Evolutionary conservation across 2,797 vertebrate genomes (phyloP).

Genomic region (Gymnoscopelus braueri): DNA sequence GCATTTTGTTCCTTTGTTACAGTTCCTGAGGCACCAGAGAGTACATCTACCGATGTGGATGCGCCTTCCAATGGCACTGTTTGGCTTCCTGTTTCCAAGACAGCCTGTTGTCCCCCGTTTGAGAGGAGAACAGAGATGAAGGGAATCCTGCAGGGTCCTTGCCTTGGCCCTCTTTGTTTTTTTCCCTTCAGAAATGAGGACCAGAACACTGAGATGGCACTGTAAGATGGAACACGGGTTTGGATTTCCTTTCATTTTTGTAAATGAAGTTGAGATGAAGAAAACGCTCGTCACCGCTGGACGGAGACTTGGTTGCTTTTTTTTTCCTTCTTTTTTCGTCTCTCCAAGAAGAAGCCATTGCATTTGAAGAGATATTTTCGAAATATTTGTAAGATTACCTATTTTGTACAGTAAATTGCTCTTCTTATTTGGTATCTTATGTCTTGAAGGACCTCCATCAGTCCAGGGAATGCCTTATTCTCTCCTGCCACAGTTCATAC

Average conservation of each 20-base stretch:
- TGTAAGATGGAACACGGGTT: slow-evolving; percentile 83
- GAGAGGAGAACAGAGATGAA: slow-evolving; percentile 76
- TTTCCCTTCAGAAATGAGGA: slow-evolving; percentile 37
- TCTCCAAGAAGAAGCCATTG: slow-evolving; percentile 81
- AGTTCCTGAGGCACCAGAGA: slow-evolving; percentile 78
- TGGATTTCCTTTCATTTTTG: slow-evolving; percentile 63
- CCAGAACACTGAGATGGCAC: slow-evolving; percentile 77
- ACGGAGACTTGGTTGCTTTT: slow-evolving; percentile 67
- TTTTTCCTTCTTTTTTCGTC: slow-evolving; percentile 36
- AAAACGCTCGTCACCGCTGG: slow-evolving; percentile 79
- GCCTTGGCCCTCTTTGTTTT: slow-evolving; percentile 40
- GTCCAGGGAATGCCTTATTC: slow-evolving; percentile 84
- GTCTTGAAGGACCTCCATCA: slow-evolving; percentile 80
- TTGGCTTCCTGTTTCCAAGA: slow-evolving; percentile 79
- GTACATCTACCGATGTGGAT: slow-evolving; percentile 77
- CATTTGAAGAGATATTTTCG: slow-evolving; percentile 83
- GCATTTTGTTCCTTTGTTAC: slow-evolving; percentile 26
- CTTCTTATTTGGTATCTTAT: slow-evolving; percentile 75
- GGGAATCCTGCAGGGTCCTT: slow-evolving; percentile 39
- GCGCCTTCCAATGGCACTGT: slow-evolving; percentile 76
- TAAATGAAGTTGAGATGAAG: slow-evolving; percentile 69
- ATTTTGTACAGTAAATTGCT: slow-evolving; percentile 84
- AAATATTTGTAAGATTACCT: slow-evolving; percentile 83
- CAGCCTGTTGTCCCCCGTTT: slow-evolving; percentile 61
- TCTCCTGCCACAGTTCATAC: slow-evolving; percentile 69